Conservation (phyloP, 2,888 invertebrate species). For the Apotomis betuletana region DNA sequence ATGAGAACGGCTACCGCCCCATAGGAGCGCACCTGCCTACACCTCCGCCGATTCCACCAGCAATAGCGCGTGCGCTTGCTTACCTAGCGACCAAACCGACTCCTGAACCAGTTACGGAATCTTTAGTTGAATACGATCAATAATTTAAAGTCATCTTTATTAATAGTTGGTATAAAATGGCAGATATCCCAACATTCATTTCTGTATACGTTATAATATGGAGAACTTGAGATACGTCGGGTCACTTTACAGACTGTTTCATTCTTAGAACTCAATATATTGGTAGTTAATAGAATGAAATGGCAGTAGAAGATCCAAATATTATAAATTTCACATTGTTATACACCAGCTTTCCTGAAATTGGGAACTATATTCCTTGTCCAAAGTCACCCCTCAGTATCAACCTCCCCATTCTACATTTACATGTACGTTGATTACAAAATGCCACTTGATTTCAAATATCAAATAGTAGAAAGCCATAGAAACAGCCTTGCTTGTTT, state of each 20-base stretch:
- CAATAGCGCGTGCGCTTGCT: conserved; percentile 79
- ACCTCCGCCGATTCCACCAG: conserved; percentile 80
- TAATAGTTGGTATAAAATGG: too few species aligned
- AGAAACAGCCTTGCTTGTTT: background rate
- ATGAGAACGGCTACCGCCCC: conserved; percentile 79
- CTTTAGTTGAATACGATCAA: conserved; percentile 39
- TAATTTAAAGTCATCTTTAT: background rate
- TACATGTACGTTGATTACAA: background rate
- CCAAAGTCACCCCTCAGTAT: too few species aligned
- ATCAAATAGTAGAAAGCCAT: background rate
- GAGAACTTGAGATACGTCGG: too few species aligned
- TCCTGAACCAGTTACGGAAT: conserved; percentile 63
- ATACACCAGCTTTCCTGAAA: too few species aligned
- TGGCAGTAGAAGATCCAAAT: too few species aligned
- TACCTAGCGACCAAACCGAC: conserved; percentile 78
- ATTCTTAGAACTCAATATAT: too few species aligned
- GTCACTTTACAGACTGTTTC: too few species aligned
- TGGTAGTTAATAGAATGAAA: too few species aligned
- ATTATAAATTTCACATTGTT: too few species aligned
- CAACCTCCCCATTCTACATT: background rate
- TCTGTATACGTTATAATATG: too few species aligned
- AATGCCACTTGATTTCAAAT: background rate
- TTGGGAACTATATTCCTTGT: too few species aligned
- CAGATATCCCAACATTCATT: too few species aligned
- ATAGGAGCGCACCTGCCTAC: conserved; percentile 78